Conservation (phyloP, 2,113 vertebrate genomes). For the Petroica traversi region DNA sequence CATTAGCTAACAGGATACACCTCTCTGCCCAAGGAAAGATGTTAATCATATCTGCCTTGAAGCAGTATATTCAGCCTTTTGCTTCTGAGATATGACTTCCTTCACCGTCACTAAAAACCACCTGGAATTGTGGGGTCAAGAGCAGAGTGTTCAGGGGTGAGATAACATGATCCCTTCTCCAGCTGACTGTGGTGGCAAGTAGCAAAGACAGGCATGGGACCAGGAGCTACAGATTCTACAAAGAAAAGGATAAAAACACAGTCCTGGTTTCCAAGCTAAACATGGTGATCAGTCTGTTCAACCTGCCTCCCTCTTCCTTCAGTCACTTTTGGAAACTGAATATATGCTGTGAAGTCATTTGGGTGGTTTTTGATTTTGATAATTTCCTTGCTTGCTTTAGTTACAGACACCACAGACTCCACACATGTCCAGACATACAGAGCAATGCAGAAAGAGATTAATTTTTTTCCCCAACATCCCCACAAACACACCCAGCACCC, state of each 20-base stretch:
- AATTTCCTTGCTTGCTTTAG: background rate
- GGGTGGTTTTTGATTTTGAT: background rate
- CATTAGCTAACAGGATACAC: constrained; percentile 25
- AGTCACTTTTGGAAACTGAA: background rate
- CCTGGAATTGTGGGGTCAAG: background rate
- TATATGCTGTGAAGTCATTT: background rate
- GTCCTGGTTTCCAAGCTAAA: background rate
- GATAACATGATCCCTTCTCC: background rate
- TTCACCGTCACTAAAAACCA: background rate
- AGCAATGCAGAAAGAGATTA: background rate
- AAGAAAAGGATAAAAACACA: background rate
- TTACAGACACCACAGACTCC: background rate
- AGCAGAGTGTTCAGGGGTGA: background rate
- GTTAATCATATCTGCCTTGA: background rate
- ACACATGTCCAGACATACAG: rapidly evolving
- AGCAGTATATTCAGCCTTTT: background rate
- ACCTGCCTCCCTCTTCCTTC: background rate
- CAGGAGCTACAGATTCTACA: background rate
- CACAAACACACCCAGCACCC: background rate
- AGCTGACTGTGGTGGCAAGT: background rate
- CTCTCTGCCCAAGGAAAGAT: background rate
- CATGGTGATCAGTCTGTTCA: background rate
- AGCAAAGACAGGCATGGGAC: background rate
- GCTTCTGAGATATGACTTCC: background rate
- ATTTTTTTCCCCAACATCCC: background rate